phyloP scores from a whole-genome alignment of 2,797 vertebrate species.

The Alauda arvensis region DNA sequence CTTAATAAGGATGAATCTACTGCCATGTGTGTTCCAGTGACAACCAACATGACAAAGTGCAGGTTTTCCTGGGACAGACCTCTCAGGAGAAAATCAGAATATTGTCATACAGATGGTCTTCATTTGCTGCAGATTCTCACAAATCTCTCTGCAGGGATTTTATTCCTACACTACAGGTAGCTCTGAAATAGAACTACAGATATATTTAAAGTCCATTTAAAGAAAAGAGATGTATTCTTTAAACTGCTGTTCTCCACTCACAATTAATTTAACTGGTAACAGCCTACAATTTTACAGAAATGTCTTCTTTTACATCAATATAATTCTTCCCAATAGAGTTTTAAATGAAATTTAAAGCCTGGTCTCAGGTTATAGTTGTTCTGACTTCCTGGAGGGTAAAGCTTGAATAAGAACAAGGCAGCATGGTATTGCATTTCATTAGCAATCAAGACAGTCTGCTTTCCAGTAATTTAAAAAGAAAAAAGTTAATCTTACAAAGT shows the following conservation, averaged over 20 bases:
- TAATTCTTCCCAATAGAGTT: slow-evolving; percentile 37
- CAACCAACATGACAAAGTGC: neutral
- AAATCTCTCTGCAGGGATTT: slow-evolving; percentile 42
- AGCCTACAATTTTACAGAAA: slow-evolving; percentile 40
- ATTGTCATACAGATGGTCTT: slow-evolving; percentile 14
- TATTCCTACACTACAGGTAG: neutral
- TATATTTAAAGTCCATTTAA: slow-evolving; percentile 41
- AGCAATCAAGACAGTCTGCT: slow-evolving; percentile 49
- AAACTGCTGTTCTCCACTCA: neutral
- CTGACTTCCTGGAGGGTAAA: slow-evolving; percentile 43
- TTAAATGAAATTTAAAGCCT: slow-evolving; percentile 60
- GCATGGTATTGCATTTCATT: slow-evolving; percentile 44
- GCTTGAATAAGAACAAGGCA: slow-evolving; percentile 54
- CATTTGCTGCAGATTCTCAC: slow-evolving; percentile 19
- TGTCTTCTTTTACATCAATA: slow-evolving; percentile 37
- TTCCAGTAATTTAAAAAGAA: slow-evolving; percentile 39
- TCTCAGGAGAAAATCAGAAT: neutral
- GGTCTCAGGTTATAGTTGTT: slow-evolving; percentile 34
- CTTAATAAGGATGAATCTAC: neutral
- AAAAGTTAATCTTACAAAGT: slow-evolving; percentile 53
- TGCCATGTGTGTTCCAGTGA: neutral
- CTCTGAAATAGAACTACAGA: slow-evolving; percentile 20
- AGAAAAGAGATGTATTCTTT: neutral
- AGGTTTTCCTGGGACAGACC: slow-evolving; percentile 9
- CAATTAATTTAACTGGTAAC: slow-evolving; percentile 51